Conservation (phyloP, 2,888 invertebrate genomes). For the Conops quadrifasciatus region DNA sequence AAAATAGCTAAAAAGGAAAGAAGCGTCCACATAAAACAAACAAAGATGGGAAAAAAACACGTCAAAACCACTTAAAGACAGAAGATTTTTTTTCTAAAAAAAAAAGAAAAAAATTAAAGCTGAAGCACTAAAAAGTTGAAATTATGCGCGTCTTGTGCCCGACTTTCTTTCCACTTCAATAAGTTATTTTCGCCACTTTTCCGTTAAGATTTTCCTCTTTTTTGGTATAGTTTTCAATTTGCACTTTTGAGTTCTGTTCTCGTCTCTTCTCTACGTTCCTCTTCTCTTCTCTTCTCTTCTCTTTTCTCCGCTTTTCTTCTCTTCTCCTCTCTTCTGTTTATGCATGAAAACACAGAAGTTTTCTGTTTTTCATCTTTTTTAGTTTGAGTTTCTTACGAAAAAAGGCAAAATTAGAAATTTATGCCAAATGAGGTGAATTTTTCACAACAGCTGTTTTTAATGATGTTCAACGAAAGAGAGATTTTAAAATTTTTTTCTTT, state of each 20-base stretch:
- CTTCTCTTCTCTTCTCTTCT: too few species aligned
- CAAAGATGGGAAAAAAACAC: neutral
- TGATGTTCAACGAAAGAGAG: slow-evolving; percentile 17
- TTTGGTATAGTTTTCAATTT: slow-evolving; percentile 3
- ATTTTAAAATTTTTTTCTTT: too few species aligned
- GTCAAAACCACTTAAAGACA: neutral
- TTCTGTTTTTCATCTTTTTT: neutral
- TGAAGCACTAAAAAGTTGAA: neutral
- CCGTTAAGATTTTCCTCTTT: slow-evolving; percentile 5
- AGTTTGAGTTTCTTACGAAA: neutral
- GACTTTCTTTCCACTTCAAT: slow-evolving; percentile 25
- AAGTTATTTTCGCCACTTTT: slow-evolving; percentile 8
- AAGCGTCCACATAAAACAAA: neutral
- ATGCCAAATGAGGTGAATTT: slow-evolving; percentile 41
- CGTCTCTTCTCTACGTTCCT: too few species aligned
- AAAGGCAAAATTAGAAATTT: slow-evolving; percentile 24
- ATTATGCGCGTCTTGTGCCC: neutral
- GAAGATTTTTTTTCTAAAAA: neutral
- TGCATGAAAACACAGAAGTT: neutral
- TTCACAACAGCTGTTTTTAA: slow-evolving; percentile 45
- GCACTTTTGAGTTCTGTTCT: neutral
- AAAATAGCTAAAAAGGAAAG: neutral
- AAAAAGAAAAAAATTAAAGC: neutral
- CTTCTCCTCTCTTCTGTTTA: too few species aligned
- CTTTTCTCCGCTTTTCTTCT: too few species aligned